phyloP scores from a whole-genome alignment of 2,113 vertebrate genomes.

The Paraplagusia blochii region DNA sequence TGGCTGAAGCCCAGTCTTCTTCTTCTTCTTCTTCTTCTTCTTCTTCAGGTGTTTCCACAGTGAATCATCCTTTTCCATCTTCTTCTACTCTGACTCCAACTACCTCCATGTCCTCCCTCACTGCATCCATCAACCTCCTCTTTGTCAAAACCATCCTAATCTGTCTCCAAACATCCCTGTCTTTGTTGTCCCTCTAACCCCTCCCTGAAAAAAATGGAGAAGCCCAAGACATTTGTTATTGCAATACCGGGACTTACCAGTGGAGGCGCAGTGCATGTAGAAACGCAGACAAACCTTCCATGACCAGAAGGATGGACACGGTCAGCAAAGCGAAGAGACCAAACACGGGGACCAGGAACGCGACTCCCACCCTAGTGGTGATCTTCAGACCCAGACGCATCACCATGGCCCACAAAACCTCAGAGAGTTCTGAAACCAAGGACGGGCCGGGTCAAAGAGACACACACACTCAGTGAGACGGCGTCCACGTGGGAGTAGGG shows the following conservation, averaged over 20 bases:
- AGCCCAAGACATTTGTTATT: too few species aligned
- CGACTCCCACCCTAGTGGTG: slow-evolving; percentile 73
- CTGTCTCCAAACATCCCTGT: too few species aligned
- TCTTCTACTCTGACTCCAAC: too few species aligned
- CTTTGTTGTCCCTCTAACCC: too few species aligned
- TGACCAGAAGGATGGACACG: slow-evolving; percentile 89
- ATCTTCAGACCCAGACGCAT: slow-evolving; percentile 86
- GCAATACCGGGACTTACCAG: slow-evolving; percentile 76
- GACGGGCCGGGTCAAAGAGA: neutral
- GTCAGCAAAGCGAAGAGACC: slow-evolving; percentile 85
- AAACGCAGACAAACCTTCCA: slow-evolving; percentile 98
- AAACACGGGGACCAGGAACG: slow-evolving; percentile 82
- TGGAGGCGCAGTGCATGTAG: slow-evolving; percentile 95
- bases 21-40: too few species aligned
- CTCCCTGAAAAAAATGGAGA: too few species aligned
- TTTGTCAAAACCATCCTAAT: too few species aligned
- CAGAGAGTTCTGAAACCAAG: slow-evolving; percentile 83
- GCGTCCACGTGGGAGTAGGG: neutral
- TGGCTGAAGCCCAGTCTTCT: too few species aligned
- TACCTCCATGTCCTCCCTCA: too few species aligned
- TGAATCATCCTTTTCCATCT: too few species aligned
- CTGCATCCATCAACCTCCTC: too few species aligned
- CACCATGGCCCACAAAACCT: slow-evolving; percentile 95
- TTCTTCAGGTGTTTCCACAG: too few species aligned
- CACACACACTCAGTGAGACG: neutral